Base-by-base conservation (phyloP, 1,140 invertebrate species). In the Dendroctonus valens region DNA sequence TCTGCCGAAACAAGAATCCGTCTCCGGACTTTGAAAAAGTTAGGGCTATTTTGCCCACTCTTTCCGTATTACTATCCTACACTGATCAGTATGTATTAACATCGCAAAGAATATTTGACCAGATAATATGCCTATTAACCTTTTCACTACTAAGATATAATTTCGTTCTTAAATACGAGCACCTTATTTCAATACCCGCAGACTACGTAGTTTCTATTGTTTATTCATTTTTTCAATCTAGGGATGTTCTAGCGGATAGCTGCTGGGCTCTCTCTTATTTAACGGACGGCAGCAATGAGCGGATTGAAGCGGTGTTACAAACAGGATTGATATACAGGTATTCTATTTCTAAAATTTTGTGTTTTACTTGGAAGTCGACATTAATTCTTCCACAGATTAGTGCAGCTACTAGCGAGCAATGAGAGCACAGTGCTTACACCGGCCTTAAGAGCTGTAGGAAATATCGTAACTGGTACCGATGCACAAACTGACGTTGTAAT, bases 181-280 rank as follows among this genome's bases (percentile, higher is more conserved):
- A 26, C 1, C 26, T 3, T 26, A 26, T 26, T 26, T 26, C 3
- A 26, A 26, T 26, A 26, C 1, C 3, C 1, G 1, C 26, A 26
- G 26, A 3, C 26, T 26, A 26, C 26, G 26, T 26, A 26, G 26
- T 26, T 26, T 26, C 26, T 26, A 26, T 26, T 26, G 26, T 26
- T 26, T 3, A 26, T 52, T 52, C 2, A 52, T 38, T 55, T 55
- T 48, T 61, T 61, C 26, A 26, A 26, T 26, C 26, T 37, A 83
- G 87, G 77, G 90, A 93, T 77, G 86, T 94, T 7, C 76, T 92
- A 73, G 90, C 93, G 53, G 96, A 99, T 81, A 88, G 94, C 7
- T 97, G 96, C 74, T 99, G 97, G 97, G 94, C 96, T 0, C 80
- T 99, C 12, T 98, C 96, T 0, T 99, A 99, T 77, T 81, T 99